Evolutionary conservation across 2,797 vertebrate species (phyloP), one percentile per base, ranked within the genome.

Genomic region (Bradypodion ventrale): DNA sequence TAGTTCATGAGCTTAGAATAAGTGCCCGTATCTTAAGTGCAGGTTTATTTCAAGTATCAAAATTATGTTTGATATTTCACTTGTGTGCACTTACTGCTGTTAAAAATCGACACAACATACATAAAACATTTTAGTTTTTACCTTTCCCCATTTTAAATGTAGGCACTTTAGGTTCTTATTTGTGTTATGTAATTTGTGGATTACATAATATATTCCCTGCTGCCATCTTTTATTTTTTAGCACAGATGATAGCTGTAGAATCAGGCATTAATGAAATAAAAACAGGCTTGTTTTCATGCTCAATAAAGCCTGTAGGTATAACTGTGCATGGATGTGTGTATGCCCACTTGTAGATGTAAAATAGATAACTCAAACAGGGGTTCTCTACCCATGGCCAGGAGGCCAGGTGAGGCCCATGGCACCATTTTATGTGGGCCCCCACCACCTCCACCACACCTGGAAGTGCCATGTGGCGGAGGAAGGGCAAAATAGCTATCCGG

Each of bases 21-120:
- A 84, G 9, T 78, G 62, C 65, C 62, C 52, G 40, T 40, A 0
- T 2, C 21, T 89, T 84, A 83, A 19, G 75, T 87, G 35, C 21
- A 87, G 84, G 85, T 87, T 40, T 86, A 3, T 89, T 88, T 89
- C 60, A 68, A 79, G 66, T 84, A 6, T 85, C 85, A 84, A 76
- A 65, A 75, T 75, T 35, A 32, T 87, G 42, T 1, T 88, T n/a
- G 3, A 60, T 37, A 23, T 65, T 76, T 75, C 37, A 76, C n/a
- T 77, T 85, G 83, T 52, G 66, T 85, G 29, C 62, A 12, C 15
- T 84, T 76, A 72, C 40, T 32, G 8, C 23, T 21, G 19, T 80
- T 76, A 72, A 76, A 59, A 40, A 81, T 63, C 25, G 56, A 72
- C 37, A 15, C 72, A 68, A 77, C 66, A 63, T 52, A 60, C 74